Evolutionary conservation across 2,113 vertebrate genomes (phyloP).

Genomic region (Actinemys pallida): DNA sequence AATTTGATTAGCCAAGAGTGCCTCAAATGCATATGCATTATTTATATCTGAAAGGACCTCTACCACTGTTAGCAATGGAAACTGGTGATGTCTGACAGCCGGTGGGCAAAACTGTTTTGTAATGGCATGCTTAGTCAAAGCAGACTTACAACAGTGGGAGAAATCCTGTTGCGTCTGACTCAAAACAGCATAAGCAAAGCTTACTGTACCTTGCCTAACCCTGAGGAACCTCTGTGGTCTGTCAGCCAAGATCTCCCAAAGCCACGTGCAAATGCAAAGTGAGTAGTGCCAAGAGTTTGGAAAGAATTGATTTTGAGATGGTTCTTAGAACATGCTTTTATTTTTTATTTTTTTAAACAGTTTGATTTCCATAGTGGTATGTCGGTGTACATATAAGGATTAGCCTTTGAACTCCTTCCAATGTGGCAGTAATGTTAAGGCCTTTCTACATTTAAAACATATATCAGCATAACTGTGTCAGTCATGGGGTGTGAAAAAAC

Average conservation of each 20-base stretch:
- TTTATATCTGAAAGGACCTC: not conserved
- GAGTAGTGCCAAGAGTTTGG: not conserved
- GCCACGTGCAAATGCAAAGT: rapidly evolving
- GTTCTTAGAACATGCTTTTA: not conserved
- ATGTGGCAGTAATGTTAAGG: not conserved
- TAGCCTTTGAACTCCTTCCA: not conserved
- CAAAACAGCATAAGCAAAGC: not conserved
- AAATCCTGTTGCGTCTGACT: not conserved
- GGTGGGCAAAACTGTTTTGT: rapidly evolving
- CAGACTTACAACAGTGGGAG: not conserved
- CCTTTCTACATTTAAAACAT: too few relatives aligned
- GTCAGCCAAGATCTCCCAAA: rapidly evolving
- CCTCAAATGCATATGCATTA: rapidly evolving
- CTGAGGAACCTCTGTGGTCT: not conserved
- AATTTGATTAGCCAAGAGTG: not conserved
- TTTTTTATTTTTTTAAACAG: too few relatives aligned
- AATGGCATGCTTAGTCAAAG: rapidly evolving
- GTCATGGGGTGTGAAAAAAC: too few relatives aligned
- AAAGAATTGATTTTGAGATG: not conserved
- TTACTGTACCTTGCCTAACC: rapidly evolving
- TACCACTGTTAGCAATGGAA: rapidly evolving
- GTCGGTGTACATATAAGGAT: rapidly evolving
- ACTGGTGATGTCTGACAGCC: not conserved
- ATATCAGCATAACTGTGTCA: too few relatives aligned
- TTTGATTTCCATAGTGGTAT: not conserved